Conservation (phyloP, 2,797 vertebrate species). For the Aulostomus chinensis region DNA sequence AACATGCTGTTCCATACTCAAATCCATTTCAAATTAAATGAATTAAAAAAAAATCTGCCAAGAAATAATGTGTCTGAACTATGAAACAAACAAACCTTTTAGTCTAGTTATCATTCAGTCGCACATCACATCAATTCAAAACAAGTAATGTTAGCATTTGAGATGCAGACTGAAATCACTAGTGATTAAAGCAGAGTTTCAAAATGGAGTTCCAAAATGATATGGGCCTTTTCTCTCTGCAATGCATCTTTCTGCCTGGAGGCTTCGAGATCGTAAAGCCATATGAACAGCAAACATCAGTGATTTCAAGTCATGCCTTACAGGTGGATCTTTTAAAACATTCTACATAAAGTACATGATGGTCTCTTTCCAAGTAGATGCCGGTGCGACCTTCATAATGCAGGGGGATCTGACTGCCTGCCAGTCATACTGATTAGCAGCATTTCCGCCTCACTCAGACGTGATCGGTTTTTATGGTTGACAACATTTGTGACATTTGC, state of each 20-base stretch:
- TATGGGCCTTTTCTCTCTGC: not conserved
- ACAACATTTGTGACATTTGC: not conserved
- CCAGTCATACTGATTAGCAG: not conserved
- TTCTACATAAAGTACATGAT: not conserved
- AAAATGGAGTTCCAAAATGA: not conserved
- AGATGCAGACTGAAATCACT: not conserved
- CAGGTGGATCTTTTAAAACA: not conserved
- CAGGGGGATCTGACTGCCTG: not conserved
- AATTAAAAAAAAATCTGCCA: not conserved
- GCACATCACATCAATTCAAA: not conserved
- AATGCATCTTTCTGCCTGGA: not conserved
- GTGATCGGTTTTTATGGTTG: not conserved
- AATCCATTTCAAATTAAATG: too few relatives aligned
- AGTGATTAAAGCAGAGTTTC: too few relatives aligned
- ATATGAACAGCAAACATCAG: not conserved
- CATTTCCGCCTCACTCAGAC: not conserved
- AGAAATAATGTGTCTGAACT: not conserved
- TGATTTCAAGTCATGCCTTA: not conserved
- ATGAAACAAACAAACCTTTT: too few relatives aligned
- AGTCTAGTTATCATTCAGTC: not conserved
- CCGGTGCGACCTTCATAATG: not conserved
- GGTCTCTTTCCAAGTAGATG: not conserved
- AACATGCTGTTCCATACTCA: too few relatives aligned
- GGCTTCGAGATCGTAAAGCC: too few relatives aligned
- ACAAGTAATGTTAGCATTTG: too few relatives aligned